Conservation (phyloP, 1,140 invertebrate genomes). For the Aricia agestis region DNA sequence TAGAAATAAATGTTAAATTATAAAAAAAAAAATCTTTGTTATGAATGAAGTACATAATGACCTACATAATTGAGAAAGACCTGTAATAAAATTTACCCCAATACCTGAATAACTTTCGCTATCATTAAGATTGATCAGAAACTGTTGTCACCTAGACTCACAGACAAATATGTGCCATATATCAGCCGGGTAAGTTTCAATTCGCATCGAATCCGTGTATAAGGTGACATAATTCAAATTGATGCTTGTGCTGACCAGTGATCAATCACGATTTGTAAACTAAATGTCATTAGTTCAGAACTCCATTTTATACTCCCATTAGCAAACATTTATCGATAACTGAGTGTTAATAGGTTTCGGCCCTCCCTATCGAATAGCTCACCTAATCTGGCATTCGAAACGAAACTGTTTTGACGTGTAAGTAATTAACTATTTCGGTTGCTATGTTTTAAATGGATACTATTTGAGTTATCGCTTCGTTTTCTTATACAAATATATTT, state of each 20-base stretch:
- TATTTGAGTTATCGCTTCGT: too few relatives aligned
- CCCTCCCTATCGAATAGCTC: constrained; percentile 18
- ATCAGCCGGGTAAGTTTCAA: neutral
- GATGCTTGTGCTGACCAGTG: constrained; percentile 18
- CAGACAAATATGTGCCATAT: neutral
- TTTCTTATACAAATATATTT: too few relatives aligned
- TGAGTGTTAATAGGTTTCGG: constrained; percentile 20
- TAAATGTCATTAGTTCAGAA: constrained; percentile 20
- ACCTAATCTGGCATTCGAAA: neutral
- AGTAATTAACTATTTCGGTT: neutral
- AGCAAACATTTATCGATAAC: constrained; percentile 23
- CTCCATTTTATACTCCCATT: constrained; percentile 24
- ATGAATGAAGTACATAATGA: neutral
- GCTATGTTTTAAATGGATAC: neutral
- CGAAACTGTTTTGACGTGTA: neutral
- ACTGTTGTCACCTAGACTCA: neutral
- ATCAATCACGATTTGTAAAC: constrained; percentile 24
- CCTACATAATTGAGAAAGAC: neutral
- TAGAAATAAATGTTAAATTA: too few relatives aligned
- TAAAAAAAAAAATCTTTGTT: too few relatives aligned
- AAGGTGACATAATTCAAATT: constrained; percentile 11
- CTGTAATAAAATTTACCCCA: neutral
- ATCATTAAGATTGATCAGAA: constrained; percentile 10
- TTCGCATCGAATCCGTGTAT: neutral
- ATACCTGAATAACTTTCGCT: neutral